phyloP scores from a whole-genome alignment of 2,113 vertebrate species.

The Peromyscus leucopus region DNA sequence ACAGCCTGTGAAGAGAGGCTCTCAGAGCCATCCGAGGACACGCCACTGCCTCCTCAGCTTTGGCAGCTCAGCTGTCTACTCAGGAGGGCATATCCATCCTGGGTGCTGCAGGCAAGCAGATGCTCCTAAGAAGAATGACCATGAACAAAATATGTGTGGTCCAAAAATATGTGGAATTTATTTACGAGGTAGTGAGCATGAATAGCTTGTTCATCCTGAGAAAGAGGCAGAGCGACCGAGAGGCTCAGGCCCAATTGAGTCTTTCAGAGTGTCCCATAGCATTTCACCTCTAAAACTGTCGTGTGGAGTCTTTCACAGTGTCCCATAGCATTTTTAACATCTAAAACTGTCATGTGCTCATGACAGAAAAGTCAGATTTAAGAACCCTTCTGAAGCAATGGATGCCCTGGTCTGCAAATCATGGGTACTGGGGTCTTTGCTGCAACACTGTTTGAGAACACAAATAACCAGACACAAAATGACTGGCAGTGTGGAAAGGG shows the following conservation, averaged over 20 bases:
- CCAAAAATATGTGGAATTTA: background rate
- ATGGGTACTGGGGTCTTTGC: background rate
- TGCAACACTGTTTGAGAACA: background rate
- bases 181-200: background rate
- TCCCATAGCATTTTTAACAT: slow-evolving; percentile 13
- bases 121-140: background rate
- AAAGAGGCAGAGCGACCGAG: background rate
- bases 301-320: no score
- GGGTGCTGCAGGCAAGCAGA: background rate
- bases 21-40: background rate
- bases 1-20: background rate
- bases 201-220: slow-evolving; percentile 52
- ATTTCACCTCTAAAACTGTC: slow-evolving; percentile 7
- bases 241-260: background rate
- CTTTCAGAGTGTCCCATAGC: slow-evolving; percentile 14
- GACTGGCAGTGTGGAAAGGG: background rate
- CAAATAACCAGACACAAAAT: background rate
- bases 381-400: background rate
- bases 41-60: background rate
- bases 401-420: background rate
- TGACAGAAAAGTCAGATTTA: slow-evolving; percentile 9
- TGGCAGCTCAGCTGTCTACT: background rate
- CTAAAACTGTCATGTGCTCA: background rate
- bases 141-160: background rate
- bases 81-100: background rate